Base-by-base conservation (phyloP, 2,888 invertebrate genomes). In the Erebia palarica region DNA sequence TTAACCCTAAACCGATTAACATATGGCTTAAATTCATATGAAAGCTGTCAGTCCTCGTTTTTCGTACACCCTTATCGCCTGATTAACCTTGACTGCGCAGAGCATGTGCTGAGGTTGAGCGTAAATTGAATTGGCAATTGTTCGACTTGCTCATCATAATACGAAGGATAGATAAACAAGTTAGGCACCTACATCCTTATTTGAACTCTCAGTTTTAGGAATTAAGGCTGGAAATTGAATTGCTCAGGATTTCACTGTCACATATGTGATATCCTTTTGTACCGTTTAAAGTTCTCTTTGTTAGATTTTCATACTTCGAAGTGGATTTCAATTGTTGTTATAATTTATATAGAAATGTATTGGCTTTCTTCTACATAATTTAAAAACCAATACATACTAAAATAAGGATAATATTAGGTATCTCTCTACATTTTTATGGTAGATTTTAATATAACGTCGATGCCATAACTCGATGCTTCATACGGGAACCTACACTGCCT, bases 101-200 rank as follows among this genome's bases (percentile, higher is more conserved):
- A 65, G 70, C 60, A 65, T 70, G 27, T 10, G 49, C 51, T 49
- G 59, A 65, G 70, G 65, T 70, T 70, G 51, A 55, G 57, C 70
- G 65, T 73, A 71, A 75, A 75, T 73, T 69, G 68, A 49, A 67
- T 57, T 71, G 68, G 65, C 73, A 65, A 70, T 71, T 73, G 73
- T 70, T 65, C 36, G 65, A 73, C 66, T 67, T 65, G 64, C 47
- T 58, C 58, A 59, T 61, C 67, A 72, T 67, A 64, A 36, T 36
- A 36, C 53, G 69, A 64, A 61, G 47, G 65, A 58, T 67, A 69
- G 71, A 69, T 75, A 72, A 66, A 68, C 36, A 18, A 55, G 10
- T 0, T 49, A 58, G 14, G n/a, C n/a, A n/a, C 18, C 10, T 59
- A 11, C 60, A 58, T 14, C 3, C 18, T 59, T 21, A 63, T 47